A percentile compares a stretch with the other conserved stretches of the same genome.
phyloP scores from a whole-genome alignment of 2,888 invertebrate species.

The Brachypalpus laphriformis region DNA sequence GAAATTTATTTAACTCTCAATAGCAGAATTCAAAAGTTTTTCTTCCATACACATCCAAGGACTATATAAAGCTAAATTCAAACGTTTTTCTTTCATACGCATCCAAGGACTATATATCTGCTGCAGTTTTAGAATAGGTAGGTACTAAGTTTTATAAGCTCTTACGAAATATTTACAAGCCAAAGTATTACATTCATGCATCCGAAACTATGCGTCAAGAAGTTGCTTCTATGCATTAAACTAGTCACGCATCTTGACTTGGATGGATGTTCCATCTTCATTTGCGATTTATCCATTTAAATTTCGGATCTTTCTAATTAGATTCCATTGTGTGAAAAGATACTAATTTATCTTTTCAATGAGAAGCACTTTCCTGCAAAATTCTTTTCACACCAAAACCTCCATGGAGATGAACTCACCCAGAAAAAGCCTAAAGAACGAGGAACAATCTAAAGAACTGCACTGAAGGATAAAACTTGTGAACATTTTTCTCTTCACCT shows the following conservation, averaged over 20 bases:
- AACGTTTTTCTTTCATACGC: too few relatives aligned
- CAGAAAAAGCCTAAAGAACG: conserved; percentile 30
- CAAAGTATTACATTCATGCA: too few relatives aligned
- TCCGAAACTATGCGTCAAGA: background rate
- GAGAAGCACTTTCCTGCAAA: too few relatives aligned
- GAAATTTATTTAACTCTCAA: too few relatives aligned
- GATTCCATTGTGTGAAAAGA: conserved; percentile 40
- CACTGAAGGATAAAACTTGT: conserved; percentile 26
- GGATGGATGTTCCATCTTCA: background rate
- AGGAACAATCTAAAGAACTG: conserved; percentile 36
- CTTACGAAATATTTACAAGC: too few relatives aligned
- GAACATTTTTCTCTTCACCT: conserved; percentile 35
- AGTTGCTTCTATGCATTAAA: background rate
- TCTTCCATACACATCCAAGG: too few relatives aligned
- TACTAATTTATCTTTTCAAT: conserved; percentile 58
- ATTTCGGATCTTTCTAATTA: conserved; percentile 40
- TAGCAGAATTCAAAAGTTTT: too few relatives aligned
- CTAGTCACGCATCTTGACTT: background rate
- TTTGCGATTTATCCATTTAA: background rate
- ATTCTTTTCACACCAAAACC: conserved; percentile 27
- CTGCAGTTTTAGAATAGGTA: too few relatives aligned
- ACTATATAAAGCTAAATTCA: too few relatives aligned
- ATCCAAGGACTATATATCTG: too few relatives aligned
- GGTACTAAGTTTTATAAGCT: too few relatives aligned
- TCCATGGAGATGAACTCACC: conserved; percentile 28